Evolutionary conservation across 2,797 vertebrate genomes (phyloP), one percentile per base, ranked within the genome.

Genomic region (Apogon hyalosoma): DNA sequence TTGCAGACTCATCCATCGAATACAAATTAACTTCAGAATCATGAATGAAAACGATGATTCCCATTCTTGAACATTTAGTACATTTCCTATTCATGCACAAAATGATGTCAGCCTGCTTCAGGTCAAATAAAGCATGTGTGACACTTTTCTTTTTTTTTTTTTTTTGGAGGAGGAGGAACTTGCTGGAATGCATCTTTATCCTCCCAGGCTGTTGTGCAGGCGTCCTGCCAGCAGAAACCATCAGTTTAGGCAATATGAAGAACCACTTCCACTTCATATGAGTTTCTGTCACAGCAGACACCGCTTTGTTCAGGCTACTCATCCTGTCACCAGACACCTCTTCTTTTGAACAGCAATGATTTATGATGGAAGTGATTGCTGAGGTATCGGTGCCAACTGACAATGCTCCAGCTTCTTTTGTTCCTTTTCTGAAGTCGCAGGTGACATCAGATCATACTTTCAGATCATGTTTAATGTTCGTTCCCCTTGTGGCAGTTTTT

Each of bases 341-440:
- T 77, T 71, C 87, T 84, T 87, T 76, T 74, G 69, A 86, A 82
- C 76, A 79, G 73, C 16, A 8, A 33, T 92, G 83, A 90, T 92
- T 93, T 90, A 90, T 76, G 77, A 85, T 85, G 86, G 91, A 92
- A 86, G 84, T 62, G 93, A 93, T 96, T 92, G 69, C 93, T 94
- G 92, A 90, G 90, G 94, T 95, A 93, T 95, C 94, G 41, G 84
- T 93, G 76, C 86, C 54, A 73, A 41, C 50, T 79, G 77, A 89
- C 81, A 87, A 86, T 76, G 59, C 57, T 48, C 47, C 47, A 43
- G 3, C 67, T 49, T 52, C 86, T 76, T 86, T 87, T 86, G 86
- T 87, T 84, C 73, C 28, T 42, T 71, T 64, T 72, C 66, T n/a
- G 41, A 28, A 79, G 64, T 75, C 12, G 7, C 47, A 40, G 59